Evolutionary conservation across 2,113 vertebrate genomes (phyloP).

Genomic region (Psophia crepitans): DNA sequence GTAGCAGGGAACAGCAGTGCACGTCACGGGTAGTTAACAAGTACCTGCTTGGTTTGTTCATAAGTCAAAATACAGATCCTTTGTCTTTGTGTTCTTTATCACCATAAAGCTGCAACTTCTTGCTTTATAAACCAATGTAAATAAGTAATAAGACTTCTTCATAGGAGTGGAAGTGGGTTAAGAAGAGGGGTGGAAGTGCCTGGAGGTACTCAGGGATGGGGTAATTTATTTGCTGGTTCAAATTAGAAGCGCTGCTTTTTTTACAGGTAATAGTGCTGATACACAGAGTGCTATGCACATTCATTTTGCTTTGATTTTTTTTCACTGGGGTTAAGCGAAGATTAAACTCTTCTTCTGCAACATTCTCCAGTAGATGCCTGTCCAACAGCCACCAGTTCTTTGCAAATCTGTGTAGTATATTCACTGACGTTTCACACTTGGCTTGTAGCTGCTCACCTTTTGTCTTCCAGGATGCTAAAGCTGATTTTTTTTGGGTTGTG

Average conservation of each 20-base stretch:
- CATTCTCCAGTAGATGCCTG: fast-evolving
- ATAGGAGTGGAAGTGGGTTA: background rate
- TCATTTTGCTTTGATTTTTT: background rate
- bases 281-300: fast-evolving
- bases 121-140: background rate
- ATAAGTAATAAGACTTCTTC: background rate
- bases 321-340: background rate
- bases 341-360: background rate
- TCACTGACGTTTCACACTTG: background rate
- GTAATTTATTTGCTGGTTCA: background rate
- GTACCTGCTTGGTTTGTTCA: background rate
- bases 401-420: background rate
- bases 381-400: background rate
- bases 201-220: background rate
- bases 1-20: background rate
- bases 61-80: background rate
- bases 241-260: background rate
- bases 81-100: background rate
- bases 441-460: background rate
- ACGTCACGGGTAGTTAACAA: background rate
- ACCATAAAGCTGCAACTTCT: background rate
- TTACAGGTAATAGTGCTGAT: background rate
- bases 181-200: background rate
- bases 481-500: background rate
- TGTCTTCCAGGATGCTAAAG: background rate